These are phyloP conservation scores for Latheticus oryzae DNA, from an alignment of 2,888 invertebrate genomes.

Conservation along the genomic window DNA sequence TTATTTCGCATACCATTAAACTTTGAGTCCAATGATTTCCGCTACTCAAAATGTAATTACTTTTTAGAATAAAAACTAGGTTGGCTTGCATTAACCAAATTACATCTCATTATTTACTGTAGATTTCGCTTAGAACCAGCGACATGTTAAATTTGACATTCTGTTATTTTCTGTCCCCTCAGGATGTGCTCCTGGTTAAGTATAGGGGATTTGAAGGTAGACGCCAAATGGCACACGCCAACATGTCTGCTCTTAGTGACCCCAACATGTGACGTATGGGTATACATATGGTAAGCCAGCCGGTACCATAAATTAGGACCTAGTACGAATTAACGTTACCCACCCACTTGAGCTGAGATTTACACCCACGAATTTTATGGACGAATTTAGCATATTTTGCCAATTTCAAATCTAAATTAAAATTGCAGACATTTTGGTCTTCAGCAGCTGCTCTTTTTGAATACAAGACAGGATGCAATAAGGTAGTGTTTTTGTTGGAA, in stretches of 20 bases:
- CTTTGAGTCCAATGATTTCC: constrained; percentile 16
- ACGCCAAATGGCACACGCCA: constrained; percentile 48
- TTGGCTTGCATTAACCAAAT: constrained; percentile 13
- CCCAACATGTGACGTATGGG: constrained; percentile 26
- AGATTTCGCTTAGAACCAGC: constrained; percentile 3
- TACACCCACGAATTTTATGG: constrained; percentile 1
- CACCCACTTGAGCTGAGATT: constrained; percentile 15
- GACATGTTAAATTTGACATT: constrained; percentile 21
- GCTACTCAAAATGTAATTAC: constrained; percentile 20
- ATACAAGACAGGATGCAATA: constrained; percentile 48
- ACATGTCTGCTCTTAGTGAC: constrained; percentile 39
- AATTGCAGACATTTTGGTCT: too few relatives aligned
- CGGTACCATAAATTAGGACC: constrained; percentile 5
- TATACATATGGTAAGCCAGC: constrained; percentile 16
- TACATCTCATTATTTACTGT: constrained; percentile 12
- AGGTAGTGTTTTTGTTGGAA: constrained; percentile 42
- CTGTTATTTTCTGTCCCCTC: constrained; percentile 19
- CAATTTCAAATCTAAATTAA: too few relatives aligned
- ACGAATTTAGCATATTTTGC: too few relatives aligned
- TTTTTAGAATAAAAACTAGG: constrained; percentile 27
- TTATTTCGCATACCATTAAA: too few relatives aligned
- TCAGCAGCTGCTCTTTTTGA: constrained; percentile 46
- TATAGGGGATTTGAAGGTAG: constrained; percentile 24
- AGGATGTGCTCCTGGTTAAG: constrained; percentile 33
- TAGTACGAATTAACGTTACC: background rate